A percentile compares a stretch with the other conserved stretches of the same genome.
Conservation (phyloP, 2,888 invertebrate species). For the Panzeria rudis region DNA sequence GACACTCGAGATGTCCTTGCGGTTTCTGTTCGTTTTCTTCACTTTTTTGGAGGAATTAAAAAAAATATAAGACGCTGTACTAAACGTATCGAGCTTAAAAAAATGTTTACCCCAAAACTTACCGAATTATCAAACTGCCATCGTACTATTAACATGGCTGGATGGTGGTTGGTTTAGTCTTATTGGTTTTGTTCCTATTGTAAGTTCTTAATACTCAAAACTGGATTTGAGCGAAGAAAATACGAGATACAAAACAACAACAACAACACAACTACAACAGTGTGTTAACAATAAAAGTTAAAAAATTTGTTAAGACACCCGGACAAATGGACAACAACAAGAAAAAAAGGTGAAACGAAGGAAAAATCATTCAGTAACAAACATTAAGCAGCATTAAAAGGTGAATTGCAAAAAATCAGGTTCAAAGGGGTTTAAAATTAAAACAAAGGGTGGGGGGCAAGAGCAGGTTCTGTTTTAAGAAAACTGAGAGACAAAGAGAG, state of each 20-base stretch:
- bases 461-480: not conserved
- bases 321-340: constrained; percentile 34
- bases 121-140: no score
- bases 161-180: constrained; percentile 55
- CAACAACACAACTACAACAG: constrained; percentile 38
- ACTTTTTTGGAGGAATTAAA: no score
- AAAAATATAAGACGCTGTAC: no score
- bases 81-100: no score
- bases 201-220: constrained; percentile 69
- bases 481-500: constrained; percentile 1
- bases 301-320: constrained; percentile 52
- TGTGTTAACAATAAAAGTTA: not conserved
- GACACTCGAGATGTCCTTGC: no score
- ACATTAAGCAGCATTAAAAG: constrained; percentile 12
- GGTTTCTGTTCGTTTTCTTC: no score
- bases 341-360: constrained; percentile 23
- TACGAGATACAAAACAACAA: constrained; percentile 2
- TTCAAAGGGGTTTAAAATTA: not conserved
- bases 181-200: constrained; percentile 37
- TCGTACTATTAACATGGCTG: constrained; percentile 64
- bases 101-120: no score
- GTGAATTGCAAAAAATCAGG: constrained; percentile 8
- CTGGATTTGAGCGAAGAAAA: constrained; percentile 66
- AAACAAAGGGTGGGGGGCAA: not conserved
- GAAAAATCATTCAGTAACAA: constrained; percentile 42